Evolutionary conservation across 2,113 vertebrate species (phyloP), one percentile per base, ranked within the genome.

Genomic region (Heterocephalus glaber): DNA sequence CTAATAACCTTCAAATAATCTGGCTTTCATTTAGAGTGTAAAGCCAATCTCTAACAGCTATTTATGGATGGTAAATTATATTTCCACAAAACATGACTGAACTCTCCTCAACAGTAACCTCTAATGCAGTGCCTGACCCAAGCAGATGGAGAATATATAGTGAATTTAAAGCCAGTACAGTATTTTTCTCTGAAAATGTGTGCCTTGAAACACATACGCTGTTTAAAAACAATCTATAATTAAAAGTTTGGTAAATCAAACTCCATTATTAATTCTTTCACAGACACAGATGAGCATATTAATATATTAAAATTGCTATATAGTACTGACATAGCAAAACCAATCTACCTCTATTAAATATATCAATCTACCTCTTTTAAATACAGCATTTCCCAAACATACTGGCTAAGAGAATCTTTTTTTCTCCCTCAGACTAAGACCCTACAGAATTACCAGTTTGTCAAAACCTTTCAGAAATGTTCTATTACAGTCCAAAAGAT

Each of bases 381-480:
- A 58, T 35, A 19, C 41, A 86, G 22, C 58, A 95, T 60, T 89
- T 90, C 66, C 13, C 47, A 79, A 52, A 49, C 30, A 33, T 35
- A 86, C 17, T 49, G 33, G 33, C 49, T 74, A 86, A 52, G 0
- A 85, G 7, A 89, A 52, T 65, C 16, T 35, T 77, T 63, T 85
- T 89, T n/a, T 24, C 60, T 49, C 61, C 54, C 44, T 89, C n/a
- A 85, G 30, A 86, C n/a, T 83, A 77, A 66, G 9, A 93, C 16
- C 1, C 14, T 38, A 47, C 8, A 87, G 52, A 89, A 86, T 52
- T 89, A 95, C 30, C 74, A 86, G 44, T 47, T 47, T 63, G 65
- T 86, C 35, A 95, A 80, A 93, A 79, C 38, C 30, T 77, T 44
- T 77, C 4, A 26, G 66, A 91, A 93, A 95, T 80, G 74, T 47